These are phyloP conservation scores for Cephus spinipes DNA, from an alignment of 2,888 invertebrate genomes.

Conservation along the genomic window DNA sequence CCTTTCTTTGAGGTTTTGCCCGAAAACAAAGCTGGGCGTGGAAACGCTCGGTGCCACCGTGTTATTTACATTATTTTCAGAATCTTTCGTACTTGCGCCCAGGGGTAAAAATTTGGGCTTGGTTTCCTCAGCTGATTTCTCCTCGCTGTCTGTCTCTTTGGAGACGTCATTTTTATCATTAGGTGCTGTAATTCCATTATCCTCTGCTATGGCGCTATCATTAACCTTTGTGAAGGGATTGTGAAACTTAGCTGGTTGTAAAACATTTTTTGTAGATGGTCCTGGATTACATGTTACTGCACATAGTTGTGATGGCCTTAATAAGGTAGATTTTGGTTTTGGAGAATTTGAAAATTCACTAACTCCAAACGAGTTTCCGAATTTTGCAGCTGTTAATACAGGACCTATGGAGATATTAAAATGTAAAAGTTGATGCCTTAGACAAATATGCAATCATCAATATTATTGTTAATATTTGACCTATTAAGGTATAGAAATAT, in stretches of 20 bases:
- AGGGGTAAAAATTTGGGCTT: slow-evolving; percentile 59
- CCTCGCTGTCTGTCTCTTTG: slow-evolving; percentile 38
- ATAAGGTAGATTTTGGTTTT: slow-evolving; percentile 45
- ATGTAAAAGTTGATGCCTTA: background rate
- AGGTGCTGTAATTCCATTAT: slow-evolving; percentile 20
- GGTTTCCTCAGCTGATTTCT: slow-evolving; percentile 41
- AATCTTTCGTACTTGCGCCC: slow-evolving; percentile 53
- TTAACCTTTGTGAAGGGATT: slow-evolving; percentile 55
- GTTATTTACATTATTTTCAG: slow-evolving; percentile 54
- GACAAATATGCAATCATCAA: background rate
- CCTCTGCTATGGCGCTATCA: slow-evolving; percentile 31
- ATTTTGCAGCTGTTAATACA: slow-evolving; percentile 49
- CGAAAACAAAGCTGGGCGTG: slow-evolving; percentile 85
- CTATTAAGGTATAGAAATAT: background rate
- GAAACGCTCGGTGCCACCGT: slow-evolving; percentile 60
- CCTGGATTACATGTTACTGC: slow-evolving; percentile 45
- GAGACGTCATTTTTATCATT: slow-evolving; percentile 28
- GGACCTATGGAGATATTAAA: slow-evolving; percentile 34
- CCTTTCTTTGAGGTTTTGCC: slow-evolving; percentile 89
- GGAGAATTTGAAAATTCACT: slow-evolving; percentile 43
- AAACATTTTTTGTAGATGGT: slow-evolving; percentile 38
- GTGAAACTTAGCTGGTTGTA: slow-evolving; percentile 55
- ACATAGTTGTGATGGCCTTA: slow-evolving; percentile 57
- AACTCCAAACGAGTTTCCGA: slow-evolving; percentile 47
- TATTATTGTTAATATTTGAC: background rate